phyloP scores from a whole-genome alignment of 2,888 invertebrate genomes.

The Brachyptera putata region DNA sequence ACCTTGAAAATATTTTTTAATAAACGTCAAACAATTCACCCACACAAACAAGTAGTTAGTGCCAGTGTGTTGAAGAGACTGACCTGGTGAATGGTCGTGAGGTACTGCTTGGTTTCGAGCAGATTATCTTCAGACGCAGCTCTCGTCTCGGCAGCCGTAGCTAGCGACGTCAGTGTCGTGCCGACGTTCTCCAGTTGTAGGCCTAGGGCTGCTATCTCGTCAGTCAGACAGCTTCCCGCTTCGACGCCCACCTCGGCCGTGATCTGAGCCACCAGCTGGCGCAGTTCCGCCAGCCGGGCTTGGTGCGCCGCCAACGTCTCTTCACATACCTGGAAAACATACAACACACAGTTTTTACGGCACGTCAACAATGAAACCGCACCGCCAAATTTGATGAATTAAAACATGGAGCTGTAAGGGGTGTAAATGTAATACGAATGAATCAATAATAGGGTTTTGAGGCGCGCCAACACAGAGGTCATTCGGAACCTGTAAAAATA shows the following conservation, averaged over 20 bases:
- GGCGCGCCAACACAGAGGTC: too few relatives aligned
- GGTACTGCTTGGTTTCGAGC: conserved; percentile 54
- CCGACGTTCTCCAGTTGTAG: conserved; percentile 70
- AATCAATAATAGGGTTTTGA: too few relatives aligned
- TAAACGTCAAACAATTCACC: too few relatives aligned
- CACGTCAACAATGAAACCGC: not conserved
- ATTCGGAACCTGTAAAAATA: too few relatives aligned
- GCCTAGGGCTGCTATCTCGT: conserved; percentile 73
- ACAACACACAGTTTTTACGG: not conserved
- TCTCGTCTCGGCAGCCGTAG: conserved; percentile 71
- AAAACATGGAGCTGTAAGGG: too few relatives aligned
- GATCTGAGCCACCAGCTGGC: conserved; percentile 70
- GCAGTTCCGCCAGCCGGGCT: conserved; percentile 62
- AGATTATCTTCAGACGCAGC: conserved; percentile 54
- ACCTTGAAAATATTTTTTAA: too few relatives aligned
- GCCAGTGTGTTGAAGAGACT: too few relatives aligned
- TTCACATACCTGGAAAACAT: conserved; percentile 61
- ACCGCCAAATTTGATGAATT: too few relatives aligned
- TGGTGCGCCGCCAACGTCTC: conserved; percentile 69
- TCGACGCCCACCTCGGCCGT: conserved; percentile 72
- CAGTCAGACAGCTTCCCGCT: conserved; percentile 61
- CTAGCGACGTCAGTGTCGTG: conserved; percentile 67
- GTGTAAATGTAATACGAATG: too few relatives aligned
- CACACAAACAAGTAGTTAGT: too few relatives aligned
- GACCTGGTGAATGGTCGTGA: conserved; percentile 74